phyloP scores from a whole-genome alignment of 2,797 vertebrate genomes.

The Pelochelys cantorii region DNA sequence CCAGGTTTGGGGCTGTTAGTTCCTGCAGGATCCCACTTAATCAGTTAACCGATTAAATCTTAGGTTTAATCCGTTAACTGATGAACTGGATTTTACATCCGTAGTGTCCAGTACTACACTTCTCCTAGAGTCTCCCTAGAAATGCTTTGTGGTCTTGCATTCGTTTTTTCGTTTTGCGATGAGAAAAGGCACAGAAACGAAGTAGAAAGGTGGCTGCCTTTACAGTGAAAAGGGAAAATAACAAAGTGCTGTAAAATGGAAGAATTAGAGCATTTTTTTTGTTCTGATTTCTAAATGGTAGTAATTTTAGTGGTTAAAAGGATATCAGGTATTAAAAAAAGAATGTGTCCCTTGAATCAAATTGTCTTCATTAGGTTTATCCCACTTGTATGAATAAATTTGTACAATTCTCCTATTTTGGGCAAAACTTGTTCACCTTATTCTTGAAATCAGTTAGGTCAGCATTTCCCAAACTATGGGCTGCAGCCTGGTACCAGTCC shows the following conservation, averaged over 20 bases:
- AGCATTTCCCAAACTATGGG: too few relatives aligned
- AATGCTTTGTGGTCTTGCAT: constrained; percentile 13
- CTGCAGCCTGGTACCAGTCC: too few relatives aligned
- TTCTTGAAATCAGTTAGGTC: neutral
- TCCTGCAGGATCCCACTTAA: too few relatives aligned
- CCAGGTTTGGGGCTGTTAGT: too few relatives aligned
- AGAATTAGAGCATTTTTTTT: neutral
- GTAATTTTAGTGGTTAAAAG: neutral
- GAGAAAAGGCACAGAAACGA: neutral
- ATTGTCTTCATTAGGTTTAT: neutral
- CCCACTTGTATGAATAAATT: neutral
- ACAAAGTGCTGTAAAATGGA: neutral
- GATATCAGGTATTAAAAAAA: neutral
- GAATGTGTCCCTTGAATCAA: neutral
- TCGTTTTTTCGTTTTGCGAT: neutral
- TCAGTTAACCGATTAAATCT: too few relatives aligned
- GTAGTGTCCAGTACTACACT: neutral
- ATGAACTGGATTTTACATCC: too few relatives aligned
- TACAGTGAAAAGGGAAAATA: neutral
- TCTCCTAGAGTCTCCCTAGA: neutral
- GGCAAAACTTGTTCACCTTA: neutral
- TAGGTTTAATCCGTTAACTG: too few relatives aligned
- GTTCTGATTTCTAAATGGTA: neutral
- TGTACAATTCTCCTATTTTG: neutral
- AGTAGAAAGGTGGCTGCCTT: neutral